Conservation (phyloP, 2,113 vertebrate species). For the Myiozetetes cayanensis region DNA sequence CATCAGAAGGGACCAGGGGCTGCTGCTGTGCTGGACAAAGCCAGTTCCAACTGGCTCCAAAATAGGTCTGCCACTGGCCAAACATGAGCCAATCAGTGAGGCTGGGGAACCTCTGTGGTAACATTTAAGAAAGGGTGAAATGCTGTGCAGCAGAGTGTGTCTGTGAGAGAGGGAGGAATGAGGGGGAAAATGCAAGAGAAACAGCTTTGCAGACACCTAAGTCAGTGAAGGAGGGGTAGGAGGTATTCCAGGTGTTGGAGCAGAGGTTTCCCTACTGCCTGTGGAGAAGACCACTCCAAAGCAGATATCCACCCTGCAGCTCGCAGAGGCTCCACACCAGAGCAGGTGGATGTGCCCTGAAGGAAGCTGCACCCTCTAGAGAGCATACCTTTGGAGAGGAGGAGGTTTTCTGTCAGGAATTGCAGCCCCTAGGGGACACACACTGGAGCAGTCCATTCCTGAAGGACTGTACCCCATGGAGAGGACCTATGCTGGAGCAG, state of each 20-base stretch:
- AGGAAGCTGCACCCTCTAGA: not conserved
- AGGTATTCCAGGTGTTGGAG: not conserved
- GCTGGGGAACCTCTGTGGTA: not conserved
- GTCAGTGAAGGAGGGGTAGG: not conserved
- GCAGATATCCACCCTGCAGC: not conserved
- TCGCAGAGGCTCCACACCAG: not conserved
- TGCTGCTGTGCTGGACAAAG: not conserved
- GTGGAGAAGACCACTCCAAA: not conserved
- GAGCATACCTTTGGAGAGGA: not conserved
- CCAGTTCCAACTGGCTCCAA: not conserved
- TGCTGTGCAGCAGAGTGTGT: not conserved
- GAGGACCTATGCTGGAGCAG: not conserved
- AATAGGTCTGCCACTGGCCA: not conserved
- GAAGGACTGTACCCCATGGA: not conserved
- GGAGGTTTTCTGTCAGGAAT: not conserved
- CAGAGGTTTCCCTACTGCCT: not conserved
- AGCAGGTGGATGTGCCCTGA: not conserved
- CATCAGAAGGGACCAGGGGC: not conserved
- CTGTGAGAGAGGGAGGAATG: not conserved
- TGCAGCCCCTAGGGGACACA: not conserved
- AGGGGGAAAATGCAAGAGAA: not conserved
- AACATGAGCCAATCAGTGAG: not conserved
- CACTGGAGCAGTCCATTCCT: not conserved
- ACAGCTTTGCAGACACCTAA: not conserved
- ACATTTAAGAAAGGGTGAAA: not conserved